phyloP scores from a whole-genome alignment of 2,888 invertebrate genomes.

The Lasius platythorax region DNA sequence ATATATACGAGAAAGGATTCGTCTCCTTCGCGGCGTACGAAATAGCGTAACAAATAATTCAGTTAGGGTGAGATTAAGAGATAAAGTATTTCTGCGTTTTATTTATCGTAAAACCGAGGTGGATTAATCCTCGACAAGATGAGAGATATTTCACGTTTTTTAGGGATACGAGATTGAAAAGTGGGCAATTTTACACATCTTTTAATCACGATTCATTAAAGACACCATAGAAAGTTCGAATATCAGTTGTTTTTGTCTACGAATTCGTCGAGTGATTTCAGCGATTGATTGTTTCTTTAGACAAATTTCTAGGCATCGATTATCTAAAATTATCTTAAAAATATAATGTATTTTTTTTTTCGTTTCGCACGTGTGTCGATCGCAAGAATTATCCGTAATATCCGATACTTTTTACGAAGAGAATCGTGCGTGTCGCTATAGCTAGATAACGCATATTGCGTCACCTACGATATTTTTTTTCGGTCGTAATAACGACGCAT shows the following conservation, averaged over 20 bases:
- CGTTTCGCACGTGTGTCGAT: background rate
- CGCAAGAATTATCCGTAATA: background rate
- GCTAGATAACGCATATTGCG: slow-evolving; percentile 41
- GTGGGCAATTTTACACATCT: slow-evolving; percentile 52
- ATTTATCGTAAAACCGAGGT: slow-evolving; percentile 65
- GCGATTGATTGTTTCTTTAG: background rate
- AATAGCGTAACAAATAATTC: slow-evolving; percentile 66
- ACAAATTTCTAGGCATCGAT: background rate
- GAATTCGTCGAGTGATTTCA: background rate
- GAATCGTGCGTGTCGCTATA: slow-evolving; percentile 26
- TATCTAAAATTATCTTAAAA: background rate
- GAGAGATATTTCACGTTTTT: slow-evolving; percentile 62
- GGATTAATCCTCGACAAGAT: slow-evolving; percentile 65
- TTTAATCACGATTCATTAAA: slow-evolving; percentile 46
- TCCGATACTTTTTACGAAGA: slow-evolving; percentile 17
- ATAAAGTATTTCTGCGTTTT: slow-evolving; percentile 68
- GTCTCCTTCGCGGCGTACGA: slow-evolving; percentile 52
- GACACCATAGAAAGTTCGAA: background rate
- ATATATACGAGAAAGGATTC: slow-evolving; percentile 16
- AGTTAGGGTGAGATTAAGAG: slow-evolving; percentile 68
- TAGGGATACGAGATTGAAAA: slow-evolving; percentile 59
- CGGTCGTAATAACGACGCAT: slow-evolving; percentile 57
- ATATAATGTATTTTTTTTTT: background rate
- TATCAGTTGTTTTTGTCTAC: background rate
- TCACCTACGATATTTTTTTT: slow-evolving; percentile 60